Evolutionary conservation across 1,140 invertebrate species (phyloP).

Genomic region (Drosophila sp.): DNA sequence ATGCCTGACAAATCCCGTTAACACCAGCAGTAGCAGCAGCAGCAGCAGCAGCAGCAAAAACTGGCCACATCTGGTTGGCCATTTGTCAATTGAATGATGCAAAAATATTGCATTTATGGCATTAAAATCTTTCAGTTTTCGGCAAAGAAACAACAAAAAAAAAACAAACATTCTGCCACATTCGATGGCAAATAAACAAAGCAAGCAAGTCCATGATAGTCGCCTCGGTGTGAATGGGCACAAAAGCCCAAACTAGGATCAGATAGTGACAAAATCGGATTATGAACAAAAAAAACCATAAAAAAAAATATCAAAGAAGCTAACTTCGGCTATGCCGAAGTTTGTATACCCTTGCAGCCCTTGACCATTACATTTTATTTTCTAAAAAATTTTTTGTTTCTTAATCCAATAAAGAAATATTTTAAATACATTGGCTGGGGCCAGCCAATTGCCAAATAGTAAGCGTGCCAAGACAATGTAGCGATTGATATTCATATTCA

Average conservation of each 20-base stretch:
- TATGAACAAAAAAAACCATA: conserved; percentile 39
- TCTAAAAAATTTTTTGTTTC: no score
- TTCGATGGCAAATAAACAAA: conserved; percentile 14
- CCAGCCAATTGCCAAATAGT: no score
- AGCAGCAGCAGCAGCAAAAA: conserved; percentile 23
- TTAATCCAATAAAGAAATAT: no score
- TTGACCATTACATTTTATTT: no score
- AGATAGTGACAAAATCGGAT: conserved; percentile 42
- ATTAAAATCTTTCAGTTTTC: conserved; percentile 67
- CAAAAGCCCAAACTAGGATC: conserved; percentile 52
- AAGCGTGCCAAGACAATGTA: no score
- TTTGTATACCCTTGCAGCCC: no score
- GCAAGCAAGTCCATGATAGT: conserved; percentile 32
- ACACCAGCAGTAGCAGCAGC: conserved; percentile 22
- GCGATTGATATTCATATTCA: no score
- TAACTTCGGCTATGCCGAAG: no score
- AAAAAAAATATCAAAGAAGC: no score
- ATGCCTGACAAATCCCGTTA: conserved; percentile 64
- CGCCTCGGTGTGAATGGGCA: conserved; percentile 42
- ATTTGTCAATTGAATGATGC: conserved; percentile 73
- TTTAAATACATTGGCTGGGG: no score
- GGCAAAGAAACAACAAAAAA: conserved; percentile 25
- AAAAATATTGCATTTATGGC: conserved; percentile 64
- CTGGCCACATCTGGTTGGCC: conserved; percentile 54
- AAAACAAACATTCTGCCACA: neutral